phyloP scores from a whole-genome alignment of 1,140 invertebrate species.

The Lepidotrigona ventralis region DNA sequence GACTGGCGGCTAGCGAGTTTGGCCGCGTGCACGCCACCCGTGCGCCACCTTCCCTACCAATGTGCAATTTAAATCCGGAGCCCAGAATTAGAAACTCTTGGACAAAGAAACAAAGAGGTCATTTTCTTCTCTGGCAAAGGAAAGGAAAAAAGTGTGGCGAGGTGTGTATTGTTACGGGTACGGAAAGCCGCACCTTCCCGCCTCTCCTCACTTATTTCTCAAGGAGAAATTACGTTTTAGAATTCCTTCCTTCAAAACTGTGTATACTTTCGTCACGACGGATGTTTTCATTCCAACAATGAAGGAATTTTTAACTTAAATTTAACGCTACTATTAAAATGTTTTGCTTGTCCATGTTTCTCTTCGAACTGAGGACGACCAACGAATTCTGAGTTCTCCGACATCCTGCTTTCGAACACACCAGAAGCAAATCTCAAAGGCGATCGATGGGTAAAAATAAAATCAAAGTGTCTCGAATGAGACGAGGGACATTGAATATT shows the following conservation, averaged over 20 bases:
- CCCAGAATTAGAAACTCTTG: conserved; percentile 1
- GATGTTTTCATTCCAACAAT: background rate
- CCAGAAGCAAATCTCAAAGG: background rate
- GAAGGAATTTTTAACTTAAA: no score
- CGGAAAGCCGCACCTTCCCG: background rate
- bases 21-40: background rate
- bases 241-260: background rate
- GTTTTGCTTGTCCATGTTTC: no score
- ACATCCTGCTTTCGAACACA: no score
- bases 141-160: background rate
- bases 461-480: no score
- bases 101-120: background rate
- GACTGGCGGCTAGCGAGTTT: background rate
- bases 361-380: no score
- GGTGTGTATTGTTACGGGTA: background rate
- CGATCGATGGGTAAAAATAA: background rate
- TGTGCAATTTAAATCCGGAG: background rate
- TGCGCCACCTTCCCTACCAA: background rate
- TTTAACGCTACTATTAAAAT: no score
- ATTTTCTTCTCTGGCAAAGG: background rate
- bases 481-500: background rate
- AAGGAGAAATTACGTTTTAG: background rate
- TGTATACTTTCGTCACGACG: background rate
- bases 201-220: background rate
- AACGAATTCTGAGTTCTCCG: no score